phyloP scores from a whole-genome alignment of 1,140 invertebrate genomes.

The Dolichoris vasculosae region DNA sequence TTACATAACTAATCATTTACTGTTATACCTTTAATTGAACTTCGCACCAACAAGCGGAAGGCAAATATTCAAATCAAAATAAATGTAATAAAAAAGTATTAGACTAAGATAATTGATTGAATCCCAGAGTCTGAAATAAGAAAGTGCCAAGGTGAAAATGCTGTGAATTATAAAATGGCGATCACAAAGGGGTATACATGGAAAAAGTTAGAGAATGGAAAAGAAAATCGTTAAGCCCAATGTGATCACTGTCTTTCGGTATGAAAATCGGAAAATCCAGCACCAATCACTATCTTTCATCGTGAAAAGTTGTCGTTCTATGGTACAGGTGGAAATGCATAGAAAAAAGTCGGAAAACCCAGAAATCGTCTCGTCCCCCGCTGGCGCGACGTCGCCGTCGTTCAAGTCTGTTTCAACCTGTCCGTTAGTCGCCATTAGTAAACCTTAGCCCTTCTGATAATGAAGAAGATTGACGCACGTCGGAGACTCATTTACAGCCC shows the following conservation, averaged over 20 bases:
- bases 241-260: background rate
- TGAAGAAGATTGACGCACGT: background rate
- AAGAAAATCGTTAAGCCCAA: background rate
- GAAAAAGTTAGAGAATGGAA: background rate
- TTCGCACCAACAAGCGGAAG: too few relatives aligned
- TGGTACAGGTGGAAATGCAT: background rate
- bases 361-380: constrained; percentile 14
- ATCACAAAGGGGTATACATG: background rate
- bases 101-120: too few relatives aligned
- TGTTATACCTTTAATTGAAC: too few relatives aligned
- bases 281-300: background rate
- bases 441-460: constrained; percentile 4
- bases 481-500: background rate
- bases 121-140: too few relatives aligned
- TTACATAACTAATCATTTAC: too few relatives aligned
- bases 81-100: too few relatives aligned
- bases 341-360: constrained; percentile 31
- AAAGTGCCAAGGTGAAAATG: too few relatives aligned
- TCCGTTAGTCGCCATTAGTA: background rate
- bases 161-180: background rate
- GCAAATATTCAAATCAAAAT: too few relatives aligned
- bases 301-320: too few relatives aligned
- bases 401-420: background rate
- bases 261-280: background rate
- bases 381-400: constrained; percentile 2